These are phyloP conservation scores for Alexandromys oeconomus DNA, from an alignment of 2,797 vertebrate genomes.

Conservation along the genomic window DNA sequence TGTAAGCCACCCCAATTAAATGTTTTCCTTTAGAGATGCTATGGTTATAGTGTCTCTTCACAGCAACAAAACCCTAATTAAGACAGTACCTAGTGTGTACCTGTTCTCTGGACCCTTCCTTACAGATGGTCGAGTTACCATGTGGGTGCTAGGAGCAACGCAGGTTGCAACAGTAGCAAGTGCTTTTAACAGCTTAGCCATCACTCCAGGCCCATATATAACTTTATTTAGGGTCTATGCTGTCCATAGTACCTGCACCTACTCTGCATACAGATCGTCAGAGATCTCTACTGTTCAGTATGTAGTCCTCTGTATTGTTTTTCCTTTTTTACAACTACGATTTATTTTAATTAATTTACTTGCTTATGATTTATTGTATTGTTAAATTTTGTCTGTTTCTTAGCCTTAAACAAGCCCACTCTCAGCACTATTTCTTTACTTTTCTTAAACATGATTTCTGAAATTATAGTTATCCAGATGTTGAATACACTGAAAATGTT, in stretches of 20 bases:
- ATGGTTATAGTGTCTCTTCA: not conserved
- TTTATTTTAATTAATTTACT: not conserved
- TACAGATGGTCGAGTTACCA: not conserved
- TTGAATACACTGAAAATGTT: not conserved
- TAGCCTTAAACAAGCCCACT: not conserved
- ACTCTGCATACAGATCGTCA: not conserved
- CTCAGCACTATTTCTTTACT: not conserved
- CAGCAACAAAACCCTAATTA: not conserved
- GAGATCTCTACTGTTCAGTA: not conserved
- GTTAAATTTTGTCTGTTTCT: not conserved
- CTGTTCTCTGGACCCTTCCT: not conserved
- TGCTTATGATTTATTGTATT: not conserved
- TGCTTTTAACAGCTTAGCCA: not conserved
- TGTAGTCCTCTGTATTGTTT: not conserved
- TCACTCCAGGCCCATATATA: not conserved
- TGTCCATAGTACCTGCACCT: not conserved
- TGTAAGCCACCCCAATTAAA: not conserved
- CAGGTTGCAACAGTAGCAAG: not conserved
- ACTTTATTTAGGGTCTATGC: not conserved
- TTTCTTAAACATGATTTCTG: not conserved
- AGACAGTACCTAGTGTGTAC: not conserved
- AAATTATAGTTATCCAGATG: not conserved
- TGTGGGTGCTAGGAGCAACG: not conserved
- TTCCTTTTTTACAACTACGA: not conserved
- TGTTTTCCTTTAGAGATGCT: not conserved